Evolutionary conservation across 1,140 invertebrate species (phyloP), one percentile per base, ranked within the genome.

Genomic region (Heliconius congener): DNA sequence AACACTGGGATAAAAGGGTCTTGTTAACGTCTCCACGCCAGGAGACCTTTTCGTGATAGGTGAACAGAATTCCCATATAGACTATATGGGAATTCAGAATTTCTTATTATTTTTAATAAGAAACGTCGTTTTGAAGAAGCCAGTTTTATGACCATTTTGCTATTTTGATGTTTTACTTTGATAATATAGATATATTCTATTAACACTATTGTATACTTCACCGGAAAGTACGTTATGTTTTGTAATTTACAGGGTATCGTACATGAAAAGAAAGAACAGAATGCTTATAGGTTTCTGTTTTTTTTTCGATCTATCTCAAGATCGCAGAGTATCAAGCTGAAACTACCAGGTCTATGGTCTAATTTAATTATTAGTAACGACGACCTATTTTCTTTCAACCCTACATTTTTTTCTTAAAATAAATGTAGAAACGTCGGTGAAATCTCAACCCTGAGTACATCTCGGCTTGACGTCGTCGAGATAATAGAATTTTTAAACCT

Each of bases 1-100:
- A 85, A 85, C 73, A 81, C 82, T 76, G 77, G 80, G 80, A 71
- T 82, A 85, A 85, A 85, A 83, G 82, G 84, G 83, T 84, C 81
- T 84, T 83, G 82, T 83, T 80, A 84, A 82, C 80, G 73, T 71
- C 81, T 80, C 50, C 57, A 42, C 75, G 77, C 79, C 78, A 73
- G 60, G 72, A 78, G 76, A 55, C 75, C 81, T 81, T 79, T 84
- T 82, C 73, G 57, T 82, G 75, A 81, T 75, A 84, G 74, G 77
- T 81, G 80, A 79, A 79, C 42, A 46, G 42, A 46, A 46, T 46
- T 46, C 42, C 42, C 42, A 13, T 46, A 46, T 83, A 77, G 77
- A 46, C 74, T 75, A 30, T 78, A 71, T 74, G 74, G 77, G 78
- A 83, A 82, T 81, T 75, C 76, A 74, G 72, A 82, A 82, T 84